A percentile compares a stretch with the other conserved stretches of the same genome.
phyloP scores from a whole-genome alignment of 2,113 vertebrate species.

The Brienomyrus brachyistius region DNA sequence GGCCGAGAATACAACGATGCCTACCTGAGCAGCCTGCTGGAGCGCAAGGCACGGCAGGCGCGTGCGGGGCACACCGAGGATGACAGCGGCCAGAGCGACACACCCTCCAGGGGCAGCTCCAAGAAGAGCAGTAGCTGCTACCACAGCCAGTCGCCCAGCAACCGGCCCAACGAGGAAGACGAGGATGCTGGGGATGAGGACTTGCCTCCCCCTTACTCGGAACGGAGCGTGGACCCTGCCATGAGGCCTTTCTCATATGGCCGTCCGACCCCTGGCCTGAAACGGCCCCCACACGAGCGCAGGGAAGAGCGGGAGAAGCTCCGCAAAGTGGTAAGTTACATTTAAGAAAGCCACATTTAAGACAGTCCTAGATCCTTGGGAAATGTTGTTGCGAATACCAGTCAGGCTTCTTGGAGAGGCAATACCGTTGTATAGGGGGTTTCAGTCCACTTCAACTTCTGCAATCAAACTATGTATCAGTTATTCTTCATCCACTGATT shows the following conservation, averaged over 20 bases:
- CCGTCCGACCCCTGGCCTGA: constrained; percentile 58
- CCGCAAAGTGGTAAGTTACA: constrained; percentile 77
- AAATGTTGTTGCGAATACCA: background rate
- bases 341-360: background rate
- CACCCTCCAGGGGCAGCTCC: constrained; percentile 71
- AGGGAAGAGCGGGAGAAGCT: constrained; percentile 75
- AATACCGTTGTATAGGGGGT: background rate
- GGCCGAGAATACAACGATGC: constrained; percentile 70
- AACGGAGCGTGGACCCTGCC: constrained; percentile 58
- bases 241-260: constrained; percentile 50
- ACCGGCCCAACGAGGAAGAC: constrained; percentile 36
- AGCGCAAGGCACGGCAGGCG: constrained; percentile 66
- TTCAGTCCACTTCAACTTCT: background rate
- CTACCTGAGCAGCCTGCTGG: constrained; percentile 71
- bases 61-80: constrained; percentile 45
- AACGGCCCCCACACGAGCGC: constrained; percentile 58
- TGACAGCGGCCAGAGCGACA: constrained; percentile 58
- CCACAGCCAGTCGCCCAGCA: constrained; percentile 48
- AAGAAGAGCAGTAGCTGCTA: constrained; percentile 55
- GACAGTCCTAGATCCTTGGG: background rate
- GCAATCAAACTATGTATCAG: background rate
- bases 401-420: background rate
- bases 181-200: constrained; percentile 46
- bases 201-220: constrained; percentile 66
- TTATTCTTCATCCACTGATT: background rate